phyloP scores from a whole-genome alignment of 2,113 vertebrate species.

The Rhinopomastus cyanomelas region DNA sequence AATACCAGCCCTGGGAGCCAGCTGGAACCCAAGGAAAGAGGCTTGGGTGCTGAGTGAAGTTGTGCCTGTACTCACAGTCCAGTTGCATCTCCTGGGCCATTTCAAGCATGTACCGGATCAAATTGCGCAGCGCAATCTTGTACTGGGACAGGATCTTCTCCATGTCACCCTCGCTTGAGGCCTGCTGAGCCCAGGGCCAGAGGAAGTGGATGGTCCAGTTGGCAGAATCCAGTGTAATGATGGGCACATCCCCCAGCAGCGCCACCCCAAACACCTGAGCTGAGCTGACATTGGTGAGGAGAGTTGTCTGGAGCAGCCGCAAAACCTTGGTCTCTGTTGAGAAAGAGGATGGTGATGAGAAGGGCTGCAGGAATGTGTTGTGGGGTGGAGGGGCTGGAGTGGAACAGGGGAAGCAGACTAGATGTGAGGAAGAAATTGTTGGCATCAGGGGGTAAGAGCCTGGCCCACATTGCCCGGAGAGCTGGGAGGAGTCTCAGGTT shows the following conservation, averaged over 20 bases:
- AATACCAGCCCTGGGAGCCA: neutral
- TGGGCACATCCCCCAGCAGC: neutral
- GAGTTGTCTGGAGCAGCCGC: neutral
- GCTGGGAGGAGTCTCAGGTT: neutral
- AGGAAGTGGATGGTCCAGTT: neutral
- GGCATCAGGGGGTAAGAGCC: neutral
- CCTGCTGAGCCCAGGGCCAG: constrained; percentile 4
- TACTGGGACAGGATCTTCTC: neutral
- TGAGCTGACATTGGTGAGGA: neutral
- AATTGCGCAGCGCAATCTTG: neutral
- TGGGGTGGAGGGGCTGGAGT: neutral
- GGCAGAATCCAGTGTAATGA: neutral
- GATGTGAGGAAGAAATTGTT: neutral
- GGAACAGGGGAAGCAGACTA: neutral
- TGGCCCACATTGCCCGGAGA: neutral
- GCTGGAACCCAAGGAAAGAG: neutral
- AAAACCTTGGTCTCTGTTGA: neutral
- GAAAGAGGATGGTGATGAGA: neutral
- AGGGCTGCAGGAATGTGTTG: neutral
- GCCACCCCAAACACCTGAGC: neutral
- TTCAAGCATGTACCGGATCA: neutral
- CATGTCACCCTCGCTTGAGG: rapidly evolving
- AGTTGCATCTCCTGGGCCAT: neutral
- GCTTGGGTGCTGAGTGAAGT: neutral
- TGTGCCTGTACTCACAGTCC: neutral